A percentile compares a stretch with the other conserved stretches of the same genome.
Conservation (phyloP, 2,888 invertebrate genomes). For the Drosophila meridionalis region DNA sequence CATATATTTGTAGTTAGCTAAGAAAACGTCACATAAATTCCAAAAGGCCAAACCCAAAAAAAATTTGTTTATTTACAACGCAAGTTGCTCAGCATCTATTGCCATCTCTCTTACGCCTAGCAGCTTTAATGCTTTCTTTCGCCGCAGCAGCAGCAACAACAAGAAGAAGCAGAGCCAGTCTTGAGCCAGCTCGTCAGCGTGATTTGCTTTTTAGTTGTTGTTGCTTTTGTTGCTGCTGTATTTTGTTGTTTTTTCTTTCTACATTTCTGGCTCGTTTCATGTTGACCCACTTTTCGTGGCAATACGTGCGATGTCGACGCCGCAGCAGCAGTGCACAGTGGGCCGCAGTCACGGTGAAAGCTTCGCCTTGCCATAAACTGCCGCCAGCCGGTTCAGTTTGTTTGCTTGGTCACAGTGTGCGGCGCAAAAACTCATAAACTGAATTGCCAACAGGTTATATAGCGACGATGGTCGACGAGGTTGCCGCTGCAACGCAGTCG, state of each 20-base stretch:
- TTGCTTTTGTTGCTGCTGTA: conserved; percentile 54
- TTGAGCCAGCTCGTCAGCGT: conserved; percentile 71
- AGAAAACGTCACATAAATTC: conserved; percentile 38
- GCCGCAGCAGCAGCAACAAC: conserved; percentile 9
- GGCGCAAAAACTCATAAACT: conserved; percentile 75
- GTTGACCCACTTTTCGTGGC: conserved; percentile 77
- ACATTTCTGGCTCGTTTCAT: conserved; percentile 78
- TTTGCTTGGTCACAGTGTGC: conserved; percentile 59
- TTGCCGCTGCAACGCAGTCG: conserved; percentile 45
- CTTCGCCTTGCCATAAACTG: conserved; percentile 26
- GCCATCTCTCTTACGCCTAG: conserved; percentile 44
- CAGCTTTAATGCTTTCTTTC: conserved; percentile 36
- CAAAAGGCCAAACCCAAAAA: conserved; percentile 46
- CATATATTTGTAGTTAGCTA: not conserved
- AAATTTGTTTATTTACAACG: conserved; percentile 33
- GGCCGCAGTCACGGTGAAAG: conserved; percentile 53
- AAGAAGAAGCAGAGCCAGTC: conserved; percentile 32
- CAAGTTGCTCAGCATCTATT: conserved; percentile 22
- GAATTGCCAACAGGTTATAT: conserved; percentile 82
- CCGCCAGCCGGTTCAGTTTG: conserved; percentile 1
- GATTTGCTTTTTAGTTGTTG: conserved; percentile 68
- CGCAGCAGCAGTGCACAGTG: conserved; percentile 69
- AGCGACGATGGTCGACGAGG: conserved; percentile 42
- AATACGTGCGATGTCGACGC: conserved; percentile 67
- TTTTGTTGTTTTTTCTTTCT: conserved; percentile 48